Conservation (phyloP, 2,888 invertebrate species). For the Teleiodes luculella region DNA sequence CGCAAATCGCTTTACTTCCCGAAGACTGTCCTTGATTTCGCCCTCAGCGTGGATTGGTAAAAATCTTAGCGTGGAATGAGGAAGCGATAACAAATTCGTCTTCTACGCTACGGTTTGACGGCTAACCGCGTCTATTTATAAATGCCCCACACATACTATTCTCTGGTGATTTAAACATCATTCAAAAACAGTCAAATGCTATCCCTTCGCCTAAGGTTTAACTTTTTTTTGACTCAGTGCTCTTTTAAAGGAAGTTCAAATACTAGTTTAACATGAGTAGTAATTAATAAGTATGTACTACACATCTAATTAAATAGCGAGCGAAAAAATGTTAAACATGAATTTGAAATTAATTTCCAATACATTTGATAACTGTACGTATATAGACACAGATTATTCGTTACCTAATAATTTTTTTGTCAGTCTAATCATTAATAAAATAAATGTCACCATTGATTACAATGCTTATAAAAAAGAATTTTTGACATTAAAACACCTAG, state of each 20-base stretch:
- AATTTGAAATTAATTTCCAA: neutral
- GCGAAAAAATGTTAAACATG: neutral
- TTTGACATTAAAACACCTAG: neutral
- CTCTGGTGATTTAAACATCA: too few relatives aligned
- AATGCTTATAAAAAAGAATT: neutral
- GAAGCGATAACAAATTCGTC: neutral
- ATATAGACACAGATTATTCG: neutral
- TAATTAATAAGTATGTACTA: too few relatives aligned
- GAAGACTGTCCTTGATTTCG: neutral
- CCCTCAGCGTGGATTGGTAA: neutral
- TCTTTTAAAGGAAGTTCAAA: too few relatives aligned
- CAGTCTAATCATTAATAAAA: neutral
- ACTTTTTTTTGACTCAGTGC: too few relatives aligned
- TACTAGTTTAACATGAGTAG: too few relatives aligned
- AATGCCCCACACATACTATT: neutral
- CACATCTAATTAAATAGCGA: too few relatives aligned
- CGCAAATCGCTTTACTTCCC: neutral
- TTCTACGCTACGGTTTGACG: neutral
- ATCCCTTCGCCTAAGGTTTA: too few relatives aligned
- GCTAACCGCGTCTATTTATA: neutral
- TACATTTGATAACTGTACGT: neutral
- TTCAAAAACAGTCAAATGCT: too few relatives aligned
- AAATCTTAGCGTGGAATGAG: neutral
- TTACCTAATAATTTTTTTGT: neutral
- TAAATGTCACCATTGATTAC: neutral